A percentile compares a stretch with the other conserved stretches of the same genome.
Evolutionary conservation across 2,888 invertebrate genomes (phyloP).

Genomic region (Dynastes tityus): DNA sequence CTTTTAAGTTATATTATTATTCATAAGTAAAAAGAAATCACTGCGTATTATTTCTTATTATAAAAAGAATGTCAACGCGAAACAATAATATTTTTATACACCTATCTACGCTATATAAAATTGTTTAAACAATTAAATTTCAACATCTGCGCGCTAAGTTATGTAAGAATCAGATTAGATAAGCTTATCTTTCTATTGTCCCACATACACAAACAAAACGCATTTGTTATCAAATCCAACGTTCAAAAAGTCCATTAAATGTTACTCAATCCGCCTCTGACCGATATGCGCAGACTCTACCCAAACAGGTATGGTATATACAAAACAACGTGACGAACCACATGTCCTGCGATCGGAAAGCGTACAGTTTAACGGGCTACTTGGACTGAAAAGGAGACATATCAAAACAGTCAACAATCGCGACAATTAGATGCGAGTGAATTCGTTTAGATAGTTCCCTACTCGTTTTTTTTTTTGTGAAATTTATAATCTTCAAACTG

Average conservation of each 20-base stretch:
- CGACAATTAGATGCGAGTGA: conserved; percentile 10
- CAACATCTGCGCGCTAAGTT: neutral
- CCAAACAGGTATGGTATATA: conserved; percentile 47
- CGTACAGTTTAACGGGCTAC: conserved; percentile 28
- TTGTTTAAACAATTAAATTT: conserved; percentile 14
- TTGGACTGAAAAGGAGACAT: conserved; percentile 16
- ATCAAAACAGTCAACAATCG: conserved; percentile 24
- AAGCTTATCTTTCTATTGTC: conserved; percentile 14
- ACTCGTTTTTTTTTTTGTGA: neutral
- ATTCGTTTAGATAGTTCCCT: neutral
- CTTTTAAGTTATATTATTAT: no score
- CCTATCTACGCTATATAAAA: neutral
- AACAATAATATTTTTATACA: neutral
- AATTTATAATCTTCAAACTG: conserved; percentile 9
- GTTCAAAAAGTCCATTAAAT: neutral
- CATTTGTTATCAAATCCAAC: neutral
- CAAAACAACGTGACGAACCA: conserved; percentile 52
- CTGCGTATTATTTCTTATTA: neutral
- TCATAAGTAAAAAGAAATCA: no score
- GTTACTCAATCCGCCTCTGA: conserved; percentile 24
- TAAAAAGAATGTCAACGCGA: neutral
- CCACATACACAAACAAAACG: conserved; percentile 9
- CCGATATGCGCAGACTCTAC: conserved; percentile 33
- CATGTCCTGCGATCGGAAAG: conserved; percentile 44
- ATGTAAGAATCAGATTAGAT: conserved; percentile 37